Percentiles rank a stretch among this genome's conserved stretches.
Conservation (phyloP, 2,888 invertebrate species). For the Anoncus sp. region DNA sequence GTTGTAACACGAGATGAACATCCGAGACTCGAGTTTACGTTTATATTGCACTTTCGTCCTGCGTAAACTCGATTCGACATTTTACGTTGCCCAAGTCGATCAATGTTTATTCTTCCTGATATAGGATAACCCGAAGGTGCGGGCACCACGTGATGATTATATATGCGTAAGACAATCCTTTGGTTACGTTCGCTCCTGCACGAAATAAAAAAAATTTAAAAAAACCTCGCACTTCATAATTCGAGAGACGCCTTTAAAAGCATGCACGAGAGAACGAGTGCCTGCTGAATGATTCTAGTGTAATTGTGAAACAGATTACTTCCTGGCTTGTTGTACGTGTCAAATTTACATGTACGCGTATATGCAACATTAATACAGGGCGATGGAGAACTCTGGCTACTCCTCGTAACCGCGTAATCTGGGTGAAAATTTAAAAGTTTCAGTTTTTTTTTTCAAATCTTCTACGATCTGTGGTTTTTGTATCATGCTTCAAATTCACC, state of each 20-base stretch:
- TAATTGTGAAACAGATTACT: slow-evolving; percentile 53
- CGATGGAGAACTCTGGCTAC: neutral
- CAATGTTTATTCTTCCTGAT: slow-evolving; percentile 20
- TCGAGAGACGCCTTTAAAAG: slow-evolving; percentile 36
- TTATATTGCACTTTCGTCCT: slow-evolving; percentile 37
- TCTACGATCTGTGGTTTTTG: too few species aligned
- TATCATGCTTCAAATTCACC: too few species aligned
- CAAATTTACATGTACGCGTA: neutral
- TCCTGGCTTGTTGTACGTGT: slow-evolving; percentile 3
- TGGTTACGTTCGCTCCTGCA: neutral
- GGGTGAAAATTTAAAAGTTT: neutral
- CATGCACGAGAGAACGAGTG: slow-evolving; percentile 41
- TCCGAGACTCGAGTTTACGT: slow-evolving; percentile 44
- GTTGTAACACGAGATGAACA: slow-evolving; percentile 57
- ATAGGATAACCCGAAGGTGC: neutral
- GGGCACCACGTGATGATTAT: neutral
- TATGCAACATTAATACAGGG: neutral
- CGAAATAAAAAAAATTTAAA: neutral
- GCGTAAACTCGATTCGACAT: slow-evolving; percentile 21
- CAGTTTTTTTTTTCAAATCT: neutral
- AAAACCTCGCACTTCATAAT: slow-evolving; percentile 11
- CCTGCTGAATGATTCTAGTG: slow-evolving; percentile 50
- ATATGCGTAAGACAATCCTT: neutral
- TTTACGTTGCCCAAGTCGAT: slow-evolving; percentile 1
- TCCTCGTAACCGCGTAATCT: neutral